Conservation (phyloP, 2,797 vertebrate species). For the Falco cherrug region DNA sequence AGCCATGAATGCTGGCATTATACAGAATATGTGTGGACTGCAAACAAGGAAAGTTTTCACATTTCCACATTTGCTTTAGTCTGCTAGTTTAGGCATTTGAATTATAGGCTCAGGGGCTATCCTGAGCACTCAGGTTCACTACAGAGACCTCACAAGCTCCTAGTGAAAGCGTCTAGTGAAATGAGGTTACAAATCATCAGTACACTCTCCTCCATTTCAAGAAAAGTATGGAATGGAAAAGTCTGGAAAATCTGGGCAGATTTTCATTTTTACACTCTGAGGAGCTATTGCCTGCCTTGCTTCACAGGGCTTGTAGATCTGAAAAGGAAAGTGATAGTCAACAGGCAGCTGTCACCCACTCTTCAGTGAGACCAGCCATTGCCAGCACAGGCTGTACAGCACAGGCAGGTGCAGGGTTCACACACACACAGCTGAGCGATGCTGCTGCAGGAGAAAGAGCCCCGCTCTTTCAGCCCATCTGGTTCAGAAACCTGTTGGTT, state of each 20-base stretch:
- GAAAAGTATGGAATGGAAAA: not conserved
- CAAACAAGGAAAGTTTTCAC: not conserved
- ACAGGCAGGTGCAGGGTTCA: not conserved
- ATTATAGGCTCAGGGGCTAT: not conserved
- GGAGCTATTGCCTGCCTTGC: not conserved
- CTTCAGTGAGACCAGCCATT: not conserved
- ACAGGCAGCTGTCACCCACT: not conserved
- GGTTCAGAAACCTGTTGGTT: not conserved
- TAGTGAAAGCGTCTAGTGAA: not conserved
- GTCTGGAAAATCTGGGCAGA: not conserved
- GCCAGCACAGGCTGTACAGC: rapidly evolving
- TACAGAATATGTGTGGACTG: not conserved
- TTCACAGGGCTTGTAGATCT: not conserved
- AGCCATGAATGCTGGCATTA: not conserved
- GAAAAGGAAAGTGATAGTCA: not conserved
- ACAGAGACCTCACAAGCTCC: not conserved
- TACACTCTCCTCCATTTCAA: not conserved
- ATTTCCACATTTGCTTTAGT: not conserved
- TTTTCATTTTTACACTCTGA: not conserved
- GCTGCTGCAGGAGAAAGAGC: not conserved
- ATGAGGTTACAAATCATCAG: not conserved
- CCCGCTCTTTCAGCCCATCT: not conserved
- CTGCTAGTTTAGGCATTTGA: not conserved
- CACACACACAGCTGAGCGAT: not conserved
- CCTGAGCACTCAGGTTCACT: not conserved